These are phyloP conservation scores for Hippocampus comes DNA, from an alignment of 2,113 vertebrate genomes.

Conservation along the genomic window DNA sequence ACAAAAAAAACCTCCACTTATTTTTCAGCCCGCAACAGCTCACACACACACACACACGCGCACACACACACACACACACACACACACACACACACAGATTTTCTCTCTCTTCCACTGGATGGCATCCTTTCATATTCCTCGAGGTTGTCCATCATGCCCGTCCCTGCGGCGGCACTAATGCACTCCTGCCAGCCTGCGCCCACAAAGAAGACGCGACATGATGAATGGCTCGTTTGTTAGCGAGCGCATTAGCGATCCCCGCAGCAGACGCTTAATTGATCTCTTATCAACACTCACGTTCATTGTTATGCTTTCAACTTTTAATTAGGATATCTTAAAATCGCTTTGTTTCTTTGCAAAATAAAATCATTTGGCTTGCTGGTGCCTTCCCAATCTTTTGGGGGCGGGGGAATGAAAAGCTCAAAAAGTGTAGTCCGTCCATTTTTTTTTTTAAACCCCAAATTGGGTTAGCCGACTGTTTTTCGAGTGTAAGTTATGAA, in stretches of 20 bases:
- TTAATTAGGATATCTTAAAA: slow-evolving; percentile 34
- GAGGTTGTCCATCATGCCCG: slow-evolving; percentile 30
- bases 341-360: background rate
- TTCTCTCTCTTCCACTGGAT: slow-evolving; percentile 43
- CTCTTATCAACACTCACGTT: slow-evolving; percentile 28
- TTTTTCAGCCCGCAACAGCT: background rate
- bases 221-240: slow-evolving; percentile 59
- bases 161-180: slow-evolving; percentile 50
- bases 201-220: slow-evolving; percentile 40
- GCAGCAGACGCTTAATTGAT: slow-evolving; percentile 36
- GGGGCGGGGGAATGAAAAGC: too few relatives aligned
- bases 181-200: slow-evolving; percentile 30
- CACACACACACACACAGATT: background rate
- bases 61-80: too few relatives aligned
- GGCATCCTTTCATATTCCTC: slow-evolving; percentile 58
- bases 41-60: background rate
- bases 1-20: slow-evolving; percentile 9
- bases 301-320: slow-evolving; percentile 5
- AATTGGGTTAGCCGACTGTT: too few relatives aligned
- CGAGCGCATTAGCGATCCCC: slow-evolving; percentile 43
- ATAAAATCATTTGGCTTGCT: background rate
- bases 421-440: too few relatives aligned
- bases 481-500: too few relatives aligned
- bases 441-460: too few relatives aligned
- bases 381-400: background rate